These are phyloP conservation scores for Campoplex capitator DNA, from an alignment of 2,888 invertebrate species.

Conservation along the genomic window DNA sequence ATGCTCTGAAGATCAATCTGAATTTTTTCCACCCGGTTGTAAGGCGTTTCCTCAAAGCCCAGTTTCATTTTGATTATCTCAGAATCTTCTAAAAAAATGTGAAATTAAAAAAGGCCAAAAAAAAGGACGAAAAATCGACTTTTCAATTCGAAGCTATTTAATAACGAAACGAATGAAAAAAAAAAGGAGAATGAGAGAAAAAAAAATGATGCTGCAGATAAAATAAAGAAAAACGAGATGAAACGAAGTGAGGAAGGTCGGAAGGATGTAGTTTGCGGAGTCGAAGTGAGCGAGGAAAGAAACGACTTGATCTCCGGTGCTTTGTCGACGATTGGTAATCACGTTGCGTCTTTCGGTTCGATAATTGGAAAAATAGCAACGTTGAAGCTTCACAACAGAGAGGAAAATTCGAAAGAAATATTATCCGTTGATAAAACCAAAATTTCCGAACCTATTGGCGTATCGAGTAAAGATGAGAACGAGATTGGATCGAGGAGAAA, in stretches of 20 bases:
- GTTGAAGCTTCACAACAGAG: conserved; percentile 52
- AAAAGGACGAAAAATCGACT: too few relatives aligned
- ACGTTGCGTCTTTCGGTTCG: conserved; percentile 67
- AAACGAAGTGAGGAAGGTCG: background rate
- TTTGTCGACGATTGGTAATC: conserved; percentile 65
- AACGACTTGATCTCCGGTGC: conserved; percentile 60
- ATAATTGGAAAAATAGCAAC: conserved; percentile 65
- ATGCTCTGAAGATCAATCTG: too few relatives aligned
- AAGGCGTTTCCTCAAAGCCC: too few relatives aligned
- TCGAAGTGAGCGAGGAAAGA: conserved; percentile 1
- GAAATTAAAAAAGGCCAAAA: too few relatives aligned
- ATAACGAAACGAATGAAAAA: background rate
- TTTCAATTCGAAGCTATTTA: background rate
- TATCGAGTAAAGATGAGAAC: background rate
- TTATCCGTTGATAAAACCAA: conserved; percentile 7
- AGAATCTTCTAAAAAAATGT: too few relatives aligned
- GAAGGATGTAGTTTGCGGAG: background rate
- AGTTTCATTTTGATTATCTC: too few relatives aligned
- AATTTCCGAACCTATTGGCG: background rate
- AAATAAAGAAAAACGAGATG: conserved; percentile 11
- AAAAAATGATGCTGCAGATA: conserved; percentile 59
- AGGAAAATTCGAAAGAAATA: conserved; percentile 48
- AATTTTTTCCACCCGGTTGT: too few relatives aligned
- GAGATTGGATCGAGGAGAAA: background rate
- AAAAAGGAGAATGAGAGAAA: conserved; percentile 47